phyloP scores from a whole-genome alignment of 2,797 vertebrate species.

The Bufotes viridis region DNA sequence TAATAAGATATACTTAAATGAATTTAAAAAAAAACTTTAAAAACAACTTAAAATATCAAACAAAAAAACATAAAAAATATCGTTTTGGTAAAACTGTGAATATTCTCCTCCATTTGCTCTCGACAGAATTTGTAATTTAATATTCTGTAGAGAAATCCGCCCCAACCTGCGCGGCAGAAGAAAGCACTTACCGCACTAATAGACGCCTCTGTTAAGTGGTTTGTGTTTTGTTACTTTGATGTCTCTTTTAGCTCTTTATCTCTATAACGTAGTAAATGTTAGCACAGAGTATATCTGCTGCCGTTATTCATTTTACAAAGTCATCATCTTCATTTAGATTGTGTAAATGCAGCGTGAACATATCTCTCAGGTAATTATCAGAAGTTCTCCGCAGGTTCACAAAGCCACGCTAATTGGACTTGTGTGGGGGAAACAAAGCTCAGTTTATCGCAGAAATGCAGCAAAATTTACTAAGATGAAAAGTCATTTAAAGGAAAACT shows the following conservation, averaged over 20 bases:
- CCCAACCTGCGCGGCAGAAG: background rate
- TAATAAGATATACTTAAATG: background rate
- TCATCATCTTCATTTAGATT: background rate
- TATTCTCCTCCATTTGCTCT: background rate
- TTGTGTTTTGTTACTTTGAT: background rate
- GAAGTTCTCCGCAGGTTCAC: background rate
- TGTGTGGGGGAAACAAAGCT: slow-evolving; percentile 5
- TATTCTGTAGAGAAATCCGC: background rate
- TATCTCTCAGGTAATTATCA: background rate
- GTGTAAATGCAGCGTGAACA: background rate
- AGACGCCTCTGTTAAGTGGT: background rate
- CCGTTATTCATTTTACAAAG: background rate
- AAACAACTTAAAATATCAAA: too few species aligned
- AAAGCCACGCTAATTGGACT: background rate
- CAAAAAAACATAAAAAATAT: background rate
- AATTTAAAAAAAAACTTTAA: background rate
- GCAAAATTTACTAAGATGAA: background rate
- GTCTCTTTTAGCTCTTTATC: background rate
- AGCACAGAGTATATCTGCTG: background rate
- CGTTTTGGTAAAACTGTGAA: background rate
- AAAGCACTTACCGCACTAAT: background rate
- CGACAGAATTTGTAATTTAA: background rate
- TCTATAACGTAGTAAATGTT: background rate
- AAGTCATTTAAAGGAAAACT: background rate
- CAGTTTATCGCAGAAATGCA: background rate